Evolutionary conservation across 2,113 vertebrate genomes (phyloP).

Genomic region (Melanerpes aurifrons): DNA sequence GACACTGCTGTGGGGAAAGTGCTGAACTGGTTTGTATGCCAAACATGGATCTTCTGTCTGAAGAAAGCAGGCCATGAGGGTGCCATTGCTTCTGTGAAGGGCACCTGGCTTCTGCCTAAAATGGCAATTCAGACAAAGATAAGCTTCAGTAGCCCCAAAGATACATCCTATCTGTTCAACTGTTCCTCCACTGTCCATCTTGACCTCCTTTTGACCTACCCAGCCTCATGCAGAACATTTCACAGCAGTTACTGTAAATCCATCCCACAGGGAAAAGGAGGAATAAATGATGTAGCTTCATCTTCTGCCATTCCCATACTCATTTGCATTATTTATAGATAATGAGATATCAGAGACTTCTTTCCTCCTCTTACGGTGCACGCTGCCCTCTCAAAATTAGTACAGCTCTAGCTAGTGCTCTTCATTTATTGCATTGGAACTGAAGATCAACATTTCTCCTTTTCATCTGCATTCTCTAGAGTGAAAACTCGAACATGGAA

Average conservation of each 20-base stretch:
- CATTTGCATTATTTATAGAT: slow-evolving; percentile 29
- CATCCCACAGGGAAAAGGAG: not conserved
- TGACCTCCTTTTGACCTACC: not conserved
- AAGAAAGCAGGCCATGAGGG: not conserved
- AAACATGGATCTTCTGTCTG: not conserved
- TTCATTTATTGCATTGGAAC: not conserved
- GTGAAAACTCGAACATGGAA: not conserved
- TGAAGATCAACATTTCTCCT: not conserved
- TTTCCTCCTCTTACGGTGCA: not conserved
- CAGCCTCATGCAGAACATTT: not conserved
- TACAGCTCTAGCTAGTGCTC: not conserved
- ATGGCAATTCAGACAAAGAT: not conserved
- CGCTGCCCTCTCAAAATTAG: not conserved
- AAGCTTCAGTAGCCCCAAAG: not conserved
- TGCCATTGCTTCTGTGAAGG: not conserved
- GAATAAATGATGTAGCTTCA: slow-evolving; percentile 19
- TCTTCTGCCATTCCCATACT: slow-evolving; percentile 12
- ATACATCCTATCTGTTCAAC: not conserved
- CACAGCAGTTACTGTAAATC: slow-evolving; percentile 2
- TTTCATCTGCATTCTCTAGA: not conserved
- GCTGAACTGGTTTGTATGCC: not conserved
- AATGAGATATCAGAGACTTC: not conserved
- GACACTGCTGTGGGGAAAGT: not conserved
- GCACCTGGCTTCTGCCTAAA: not conserved
- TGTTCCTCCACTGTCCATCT: not conserved